phyloP scores from a whole-genome alignment of 1,140 invertebrate genomes.

The Lepidostoma basale region DNA sequence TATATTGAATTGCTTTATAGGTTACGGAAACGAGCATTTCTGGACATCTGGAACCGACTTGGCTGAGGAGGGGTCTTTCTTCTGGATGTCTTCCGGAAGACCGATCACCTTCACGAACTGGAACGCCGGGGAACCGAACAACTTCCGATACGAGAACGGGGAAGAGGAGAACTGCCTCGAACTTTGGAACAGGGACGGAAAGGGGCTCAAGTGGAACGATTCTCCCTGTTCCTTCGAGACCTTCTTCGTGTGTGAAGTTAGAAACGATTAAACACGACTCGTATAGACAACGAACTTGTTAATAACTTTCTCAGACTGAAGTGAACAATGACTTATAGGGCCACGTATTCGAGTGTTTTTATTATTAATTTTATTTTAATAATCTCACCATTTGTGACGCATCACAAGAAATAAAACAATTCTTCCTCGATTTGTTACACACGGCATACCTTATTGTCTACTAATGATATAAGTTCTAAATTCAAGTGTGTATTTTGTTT shows the following conservation, averaged over 20 bases:
- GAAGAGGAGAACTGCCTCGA: constrained; percentile 91
- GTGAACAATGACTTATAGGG: constrained; percentile 13
- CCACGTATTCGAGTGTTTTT: constrained; percentile 3
- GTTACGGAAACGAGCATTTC: constrained; percentile 87
- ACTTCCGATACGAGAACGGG: constrained; percentile 90
- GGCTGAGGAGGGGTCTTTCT: constrained; percentile 87
- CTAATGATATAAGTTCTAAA: no score
- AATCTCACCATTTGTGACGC: no score
- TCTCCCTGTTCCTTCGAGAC: constrained; percentile 92
- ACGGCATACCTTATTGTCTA: no score
- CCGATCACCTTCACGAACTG: constrained; percentile 90
- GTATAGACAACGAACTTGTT: not conserved
- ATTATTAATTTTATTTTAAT: no score
- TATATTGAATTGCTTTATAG: constrained; percentile 57
- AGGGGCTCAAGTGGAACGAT: constrained; percentile 91
- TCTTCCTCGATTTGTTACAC: no score
- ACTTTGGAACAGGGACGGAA: constrained; percentile 89
- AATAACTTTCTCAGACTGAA: not conserved
- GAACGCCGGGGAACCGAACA: constrained; percentile 90
- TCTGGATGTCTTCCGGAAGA: constrained; percentile 90
- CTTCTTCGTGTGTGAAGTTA: constrained; percentile 88
- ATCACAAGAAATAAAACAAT: no score
- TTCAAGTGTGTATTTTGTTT: no score
- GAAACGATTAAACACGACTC: constrained; percentile 54
- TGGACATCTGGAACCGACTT: constrained; percentile 92